Evolutionary conservation across 64 coral and sea anemone genomes (phyloP).

Genomic region (Trachythela sp.): DNA sequence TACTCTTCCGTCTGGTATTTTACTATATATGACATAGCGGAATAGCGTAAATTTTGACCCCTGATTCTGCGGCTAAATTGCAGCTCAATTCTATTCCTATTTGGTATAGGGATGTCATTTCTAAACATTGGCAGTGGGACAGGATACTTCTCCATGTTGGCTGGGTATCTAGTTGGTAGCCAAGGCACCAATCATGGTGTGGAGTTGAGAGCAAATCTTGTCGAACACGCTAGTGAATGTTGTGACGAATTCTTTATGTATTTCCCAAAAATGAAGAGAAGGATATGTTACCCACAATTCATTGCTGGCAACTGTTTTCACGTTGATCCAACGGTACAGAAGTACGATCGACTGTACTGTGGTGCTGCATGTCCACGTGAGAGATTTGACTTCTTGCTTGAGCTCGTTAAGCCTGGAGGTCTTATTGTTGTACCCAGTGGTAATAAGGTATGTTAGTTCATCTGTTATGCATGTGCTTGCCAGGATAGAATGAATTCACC

Average conservation of each 20-base stretch:
- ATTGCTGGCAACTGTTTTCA: slow-evolving; percentile 85
- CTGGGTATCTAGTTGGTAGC: slow-evolving; percentile 70
- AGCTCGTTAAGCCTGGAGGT: slow-evolving; percentile 72
- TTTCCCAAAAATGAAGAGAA: slow-evolving; percentile 54
- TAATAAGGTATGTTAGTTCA: slow-evolving; percentile 61
- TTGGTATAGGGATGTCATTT: slow-evolving; percentile 71
- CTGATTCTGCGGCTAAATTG: too few species aligned
- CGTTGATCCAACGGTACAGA: slow-evolving; percentile 59
- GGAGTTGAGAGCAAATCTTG: slow-evolving; percentile 77
- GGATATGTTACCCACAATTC: slow-evolving; percentile 77
- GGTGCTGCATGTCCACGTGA: slow-evolving; percentile 67
- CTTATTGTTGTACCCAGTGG: slow-evolving; percentile 80
- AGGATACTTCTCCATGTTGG: slow-evolving; percentile 79
- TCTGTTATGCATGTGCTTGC: neutral
- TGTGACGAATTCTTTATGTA: slow-evolving; percentile 76
- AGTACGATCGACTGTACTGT: slow-evolving; percentile 84
- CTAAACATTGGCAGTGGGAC: slow-evolving; percentile 96
- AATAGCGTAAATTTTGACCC: too few species aligned
- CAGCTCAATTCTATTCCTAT: neutral
- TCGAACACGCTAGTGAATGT: slow-evolving; percentile 63
- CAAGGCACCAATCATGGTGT: slow-evolving; percentile 83
- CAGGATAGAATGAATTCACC: too few species aligned
- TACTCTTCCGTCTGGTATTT: too few species aligned
- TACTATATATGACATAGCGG: too few species aligned
- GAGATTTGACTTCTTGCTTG: slow-evolving; percentile 71